Base-by-base conservation (phyloP, 1,140 invertebrate species). In the Trichoplusia ni region DNA sequence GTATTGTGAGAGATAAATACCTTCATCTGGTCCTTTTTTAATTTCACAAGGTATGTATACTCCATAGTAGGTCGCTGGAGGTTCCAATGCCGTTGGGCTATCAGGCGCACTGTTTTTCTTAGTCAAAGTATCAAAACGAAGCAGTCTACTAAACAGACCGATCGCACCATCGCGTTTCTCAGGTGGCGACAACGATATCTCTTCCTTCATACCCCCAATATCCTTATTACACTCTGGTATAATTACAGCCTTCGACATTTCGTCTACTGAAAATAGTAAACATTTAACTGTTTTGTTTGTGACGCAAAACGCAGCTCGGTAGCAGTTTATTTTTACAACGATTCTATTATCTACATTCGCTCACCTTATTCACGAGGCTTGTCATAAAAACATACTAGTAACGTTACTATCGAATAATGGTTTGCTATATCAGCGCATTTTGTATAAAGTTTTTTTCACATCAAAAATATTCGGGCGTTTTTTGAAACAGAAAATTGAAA, bases 31-130 rank as follows among this genome's bases (percentile, higher is more conserved):
- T 38, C 88, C 89, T 69, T 89, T 89, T 62, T 89, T 90, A 3
- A 87, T 85, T 81, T 91, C 90, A 69, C 87, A 91, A 7, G 90
- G 90, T 76, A 91, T 91, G 64, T 89, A 91, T 6, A 91, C 90
- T 51, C 88, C 90, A 67, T 91, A 91, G 42, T 87, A 91, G 4
- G 79, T 89, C 2, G 68, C 75, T 7, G 75, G 71, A 0, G 88
- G 80, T 31, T 91, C 88, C 3, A 73, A 62, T 40, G 69, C 38
- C 29, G 80, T 75, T 2, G 85, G 82, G 21, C 78, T 85, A 13
- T 77, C 81, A 6, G 77, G 64, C 7, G 64, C 13, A 53, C 40
- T 77, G 7, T 71, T 76, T 53, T 75, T 85, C 67, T 83, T 87
- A 18, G 75, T 71, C 29, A 89, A 58, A 2, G 79, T 42, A 59